These are phyloP conservation scores for Syrista parreyssii DNA, from an alignment of 2,888 invertebrate genomes.

Conservation along the genomic window DNA sequence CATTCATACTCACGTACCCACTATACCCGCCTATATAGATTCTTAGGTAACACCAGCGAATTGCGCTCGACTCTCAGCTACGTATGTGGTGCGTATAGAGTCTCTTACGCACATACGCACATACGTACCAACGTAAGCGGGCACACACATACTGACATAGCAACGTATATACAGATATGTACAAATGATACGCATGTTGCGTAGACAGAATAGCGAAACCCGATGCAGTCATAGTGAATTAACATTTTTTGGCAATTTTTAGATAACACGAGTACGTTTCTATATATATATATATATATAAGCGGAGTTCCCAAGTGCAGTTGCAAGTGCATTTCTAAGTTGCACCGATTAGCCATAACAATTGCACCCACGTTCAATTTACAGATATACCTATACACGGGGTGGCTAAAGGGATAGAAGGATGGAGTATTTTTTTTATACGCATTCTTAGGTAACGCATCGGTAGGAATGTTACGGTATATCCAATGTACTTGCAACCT, in stretches of 20 bases:
- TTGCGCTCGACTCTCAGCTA: constrained; percentile 34
- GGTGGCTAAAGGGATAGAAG: background rate
- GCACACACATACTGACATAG: background rate
- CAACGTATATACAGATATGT: background rate
- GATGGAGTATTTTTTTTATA: background rate
- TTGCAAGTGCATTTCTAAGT: background rate
- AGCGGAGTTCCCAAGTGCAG: background rate
- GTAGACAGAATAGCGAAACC: background rate
- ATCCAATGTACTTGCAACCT: background rate
- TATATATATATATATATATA: background rate
- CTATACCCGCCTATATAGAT: constrained; percentile 40
- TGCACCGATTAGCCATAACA: background rate
- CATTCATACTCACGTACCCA: constrained; percentile 4
- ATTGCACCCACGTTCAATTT: background rate
- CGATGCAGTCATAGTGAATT: background rate
- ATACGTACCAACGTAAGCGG: background rate
- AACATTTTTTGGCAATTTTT: background rate
- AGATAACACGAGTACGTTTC: background rate
- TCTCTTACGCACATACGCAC: constrained; percentile 8
- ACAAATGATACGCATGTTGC: background rate
- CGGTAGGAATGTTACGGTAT: constrained; percentile 23
- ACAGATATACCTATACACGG: background rate
- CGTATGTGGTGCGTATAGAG: constrained; percentile 16
- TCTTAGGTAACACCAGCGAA: constrained; percentile 50
- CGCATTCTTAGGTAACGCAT: constrained; percentile 40